These are phyloP conservation scores for Drosophila phalerata DNA, from an alignment of 2,888 invertebrate species.

Conservation along the genomic window DNA sequence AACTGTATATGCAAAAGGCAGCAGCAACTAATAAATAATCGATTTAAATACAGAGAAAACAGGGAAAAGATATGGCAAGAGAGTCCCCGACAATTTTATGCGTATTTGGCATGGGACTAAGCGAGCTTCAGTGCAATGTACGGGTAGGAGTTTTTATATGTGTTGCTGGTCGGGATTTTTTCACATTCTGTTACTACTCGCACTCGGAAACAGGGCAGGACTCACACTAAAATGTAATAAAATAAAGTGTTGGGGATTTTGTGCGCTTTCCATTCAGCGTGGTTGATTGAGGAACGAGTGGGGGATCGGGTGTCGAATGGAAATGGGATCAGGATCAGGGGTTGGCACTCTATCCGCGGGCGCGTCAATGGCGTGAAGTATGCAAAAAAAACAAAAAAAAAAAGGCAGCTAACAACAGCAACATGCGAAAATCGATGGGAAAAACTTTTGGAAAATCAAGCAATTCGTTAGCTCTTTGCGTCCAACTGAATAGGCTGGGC, in stretches of 20 bases:
- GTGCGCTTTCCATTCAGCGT: constrained; percentile 48
- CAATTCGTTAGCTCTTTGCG: constrained; percentile 59
- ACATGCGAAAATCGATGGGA: constrained; percentile 65
- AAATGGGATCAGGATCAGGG: constrained; percentile 15
- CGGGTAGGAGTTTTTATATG: constrained; percentile 8
- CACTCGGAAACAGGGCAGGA: constrained; percentile 25
- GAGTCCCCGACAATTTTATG: constrained; percentile 16
- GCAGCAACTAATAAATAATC: constrained; percentile 44
- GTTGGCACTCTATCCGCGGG: constrained; percentile 37
- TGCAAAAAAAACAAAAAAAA: constrained; percentile 56
- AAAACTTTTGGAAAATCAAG: constrained; percentile 67
- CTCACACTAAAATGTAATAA: constrained; percentile 75
- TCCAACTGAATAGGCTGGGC: constrained; percentile 37
- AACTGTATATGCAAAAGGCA: constrained; percentile 19
- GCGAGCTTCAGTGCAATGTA: constrained; percentile 29
- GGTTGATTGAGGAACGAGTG: constrained; percentile 37
- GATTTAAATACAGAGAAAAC: constrained; percentile 31
- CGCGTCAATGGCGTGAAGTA: constrained; percentile 65
- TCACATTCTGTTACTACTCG: constrained; percentile 43
- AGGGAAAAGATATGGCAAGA: not conserved
- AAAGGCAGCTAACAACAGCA: constrained; percentile 36
- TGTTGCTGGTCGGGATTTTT: constrained; percentile 9
- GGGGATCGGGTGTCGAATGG: constrained; percentile 8
- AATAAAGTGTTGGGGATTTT: constrained; percentile 79
- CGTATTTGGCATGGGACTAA: constrained; percentile 25